Evolutionary conservation across 2,797 vertebrate species (phyloP).

Genomic region (Cheracebus regulus): DNA sequence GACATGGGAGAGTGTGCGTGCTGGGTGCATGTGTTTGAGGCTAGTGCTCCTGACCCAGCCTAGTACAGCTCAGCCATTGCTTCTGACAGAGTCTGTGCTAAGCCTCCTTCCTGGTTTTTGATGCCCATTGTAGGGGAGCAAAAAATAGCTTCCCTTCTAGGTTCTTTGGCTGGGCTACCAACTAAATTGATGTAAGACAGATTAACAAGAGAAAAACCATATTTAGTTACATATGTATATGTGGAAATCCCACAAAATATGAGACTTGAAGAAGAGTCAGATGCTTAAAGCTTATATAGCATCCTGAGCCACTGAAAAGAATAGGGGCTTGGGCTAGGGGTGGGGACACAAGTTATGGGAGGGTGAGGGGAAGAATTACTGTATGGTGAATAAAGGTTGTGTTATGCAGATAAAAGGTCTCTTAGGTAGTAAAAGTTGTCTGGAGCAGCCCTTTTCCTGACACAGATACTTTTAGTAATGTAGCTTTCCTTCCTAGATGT

Average conservation of each 20-base stretch:
- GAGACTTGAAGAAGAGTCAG: not conserved
- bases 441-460: not conserved
- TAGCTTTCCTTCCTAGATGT: not conserved
- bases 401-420: not conserved
- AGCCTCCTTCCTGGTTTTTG: not conserved
- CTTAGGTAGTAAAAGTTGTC: not conserved
- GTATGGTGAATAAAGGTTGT: not conserved
- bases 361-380: not conserved
- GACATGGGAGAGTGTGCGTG: not conserved
- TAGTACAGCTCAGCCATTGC: not conserved
- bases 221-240: not conserved
- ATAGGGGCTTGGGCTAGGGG: not conserved
- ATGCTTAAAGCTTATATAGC: not conserved
- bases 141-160: not conserved
- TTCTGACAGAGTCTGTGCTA: not conserved
- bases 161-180: not conserved
- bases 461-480: not conserved
- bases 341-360: not conserved
- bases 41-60: not conserved
- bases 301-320: not conserved
- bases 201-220: not conserved
- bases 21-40: not conserved
- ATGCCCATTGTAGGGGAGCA: not conserved
- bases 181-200: not conserved
- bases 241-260: not conserved